Conservation (phyloP, 2,113 vertebrate species). For the Numenius arquata region DNA sequence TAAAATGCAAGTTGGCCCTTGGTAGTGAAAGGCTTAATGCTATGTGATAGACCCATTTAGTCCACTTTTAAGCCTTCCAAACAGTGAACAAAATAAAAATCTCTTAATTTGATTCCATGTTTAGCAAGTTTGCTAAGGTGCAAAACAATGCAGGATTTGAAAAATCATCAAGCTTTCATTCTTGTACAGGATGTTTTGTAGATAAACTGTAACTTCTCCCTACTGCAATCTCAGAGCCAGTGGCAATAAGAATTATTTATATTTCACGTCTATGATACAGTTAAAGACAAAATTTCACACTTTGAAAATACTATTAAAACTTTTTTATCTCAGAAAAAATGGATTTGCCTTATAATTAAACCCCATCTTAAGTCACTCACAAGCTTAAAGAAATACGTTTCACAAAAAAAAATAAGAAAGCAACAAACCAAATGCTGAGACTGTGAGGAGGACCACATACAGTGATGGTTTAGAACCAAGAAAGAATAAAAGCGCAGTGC, state of each 20-base stretch:
- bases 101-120: neutral
- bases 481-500: neutral
- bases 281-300: neutral
- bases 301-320: neutral
- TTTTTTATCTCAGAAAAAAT: neutral
- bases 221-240: neutral
- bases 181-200: neutral
- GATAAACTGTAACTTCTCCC: neutral
- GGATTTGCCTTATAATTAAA: neutral
- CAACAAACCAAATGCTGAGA: neutral
- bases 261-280: neutral
- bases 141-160: neutral
- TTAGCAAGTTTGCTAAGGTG: neutral
- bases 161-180: neutral
- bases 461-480: neutral
- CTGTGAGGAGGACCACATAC: neutral
- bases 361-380: neutral
- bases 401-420: neutral
- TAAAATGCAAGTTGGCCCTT: neutral
- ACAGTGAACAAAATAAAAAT: neutral
- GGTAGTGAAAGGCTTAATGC: neutral
- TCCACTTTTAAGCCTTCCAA: neutral
- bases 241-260: neutral
- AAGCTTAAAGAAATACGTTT: neutral
- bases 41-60: neutral